Evolutionary conservation across 2,113 vertebrate species (phyloP), one percentile per base, ranked within the genome.

Genomic region (Hyperopisus bebe): DNA sequence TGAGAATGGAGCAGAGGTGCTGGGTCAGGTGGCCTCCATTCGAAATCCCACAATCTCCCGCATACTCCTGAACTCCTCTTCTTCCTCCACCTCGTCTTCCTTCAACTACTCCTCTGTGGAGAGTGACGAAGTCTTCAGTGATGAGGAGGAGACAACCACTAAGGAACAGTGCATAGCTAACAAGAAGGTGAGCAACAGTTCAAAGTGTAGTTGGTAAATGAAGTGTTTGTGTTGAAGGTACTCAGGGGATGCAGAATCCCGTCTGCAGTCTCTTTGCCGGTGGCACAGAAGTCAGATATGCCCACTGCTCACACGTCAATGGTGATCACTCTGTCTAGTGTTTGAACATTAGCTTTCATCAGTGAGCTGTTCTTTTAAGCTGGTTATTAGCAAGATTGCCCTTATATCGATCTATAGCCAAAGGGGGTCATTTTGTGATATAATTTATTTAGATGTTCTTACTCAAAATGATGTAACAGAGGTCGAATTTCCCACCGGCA

Each of bases 41-140:
- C 92, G 92, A 35, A 93, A 94, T 86, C 92, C 91, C 51, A 90
- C 94, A 70, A 92, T 95, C 86, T 94, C 95, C 88, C 94, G 90
- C 84, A 85, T 92, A 66, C 90, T 96, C 27, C 13, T 94, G 55
- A 92, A 94, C 47, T 95, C 95, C 4, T 92, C 93, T 31, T 92
- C 93, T 51, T 93, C 95, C 24, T 91, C 93, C 5, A 95, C 95
- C 9, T 94, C 96, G 3, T 94, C 93, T 70, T 96, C 96, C 46
- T 92, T 96, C 42, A 93, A 90, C 90, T 90, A 94, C 90, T 96
- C 96, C 5, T 96, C 96, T 2, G 93, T 92, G 3, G 95, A 96
- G 88, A 96, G 95, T 1, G 96, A 97, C 5, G 96, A 96, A 0
- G 95, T 96, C 80, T 96, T 96, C 92, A 97, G 96, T 10, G 96